Conservation (phyloP, 2,888 invertebrate genomes). For the Automeris io region DNA sequence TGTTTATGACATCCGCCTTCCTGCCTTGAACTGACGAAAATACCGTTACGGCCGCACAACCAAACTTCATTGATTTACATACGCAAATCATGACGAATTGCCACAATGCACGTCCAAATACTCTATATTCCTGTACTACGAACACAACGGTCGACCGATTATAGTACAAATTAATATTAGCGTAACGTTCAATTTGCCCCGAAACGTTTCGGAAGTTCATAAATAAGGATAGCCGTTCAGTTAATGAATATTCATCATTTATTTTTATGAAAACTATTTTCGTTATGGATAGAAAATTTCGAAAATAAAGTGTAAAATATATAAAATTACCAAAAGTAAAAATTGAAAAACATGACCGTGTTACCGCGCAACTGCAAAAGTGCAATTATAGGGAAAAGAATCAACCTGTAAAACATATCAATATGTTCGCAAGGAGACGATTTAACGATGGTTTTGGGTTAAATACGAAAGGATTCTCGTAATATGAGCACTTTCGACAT, state of each 20-base stretch:
- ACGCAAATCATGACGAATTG: constrained; percentile 74
- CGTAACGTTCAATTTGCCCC: constrained; percentile 24
- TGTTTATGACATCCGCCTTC: constrained; percentile 75
- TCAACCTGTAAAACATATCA: constrained; percentile 14
- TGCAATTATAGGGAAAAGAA: constrained; percentile 15
- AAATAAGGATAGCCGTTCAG: constrained; percentile 19
- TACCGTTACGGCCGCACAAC: constrained; percentile 70
- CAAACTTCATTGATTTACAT: constrained; percentile 73
- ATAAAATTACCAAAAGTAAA: too few relatives aligned
- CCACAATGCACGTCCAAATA: constrained; percentile 63
- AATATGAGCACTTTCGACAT: neutral
- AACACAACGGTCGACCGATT: constrained; percentile 26
- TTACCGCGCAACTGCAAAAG: constrained; percentile 24
- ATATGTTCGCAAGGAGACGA: too few relatives aligned
- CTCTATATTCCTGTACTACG: constrained; percentile 30
- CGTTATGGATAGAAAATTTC: constrained; percentile 24
- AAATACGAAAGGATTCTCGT: too few relatives aligned
- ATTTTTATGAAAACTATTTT: constrained; percentile 22
- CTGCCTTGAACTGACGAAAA: constrained; percentile 69
- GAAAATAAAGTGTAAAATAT: too few relatives aligned
- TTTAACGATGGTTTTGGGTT: too few relatives aligned
- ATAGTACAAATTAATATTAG: constrained; percentile 18
- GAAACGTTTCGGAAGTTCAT: constrained; percentile 23
- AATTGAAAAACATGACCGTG: too few relatives aligned
- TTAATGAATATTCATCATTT: constrained; percentile 34